Conservation (phyloP, 1,140 invertebrate genomes). For the Dendroctonus valens region DNA sequence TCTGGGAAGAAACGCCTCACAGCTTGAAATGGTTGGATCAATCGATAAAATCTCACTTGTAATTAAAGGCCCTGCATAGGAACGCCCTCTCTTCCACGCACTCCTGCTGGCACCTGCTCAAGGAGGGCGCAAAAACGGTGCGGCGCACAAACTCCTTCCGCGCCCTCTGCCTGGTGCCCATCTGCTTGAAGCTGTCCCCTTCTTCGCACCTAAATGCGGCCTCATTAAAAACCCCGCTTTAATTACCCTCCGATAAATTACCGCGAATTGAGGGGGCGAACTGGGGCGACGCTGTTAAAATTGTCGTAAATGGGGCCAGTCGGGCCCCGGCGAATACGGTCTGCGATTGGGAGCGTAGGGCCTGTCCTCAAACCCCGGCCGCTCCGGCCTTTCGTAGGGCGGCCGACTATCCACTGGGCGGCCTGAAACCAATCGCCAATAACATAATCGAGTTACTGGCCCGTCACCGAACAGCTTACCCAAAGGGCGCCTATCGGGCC, state of each 20-base stretch:
- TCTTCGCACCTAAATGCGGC: conserved; percentile 61
- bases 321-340: conserved; percentile 48
- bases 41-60: conserved; percentile 54
- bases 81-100: conserved; percentile 81
- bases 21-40: too few relatives aligned
- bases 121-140: conserved; percentile 67
- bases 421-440: conserved; percentile 2
- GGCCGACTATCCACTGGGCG: conserved; percentile 34
- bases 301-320: conserved; percentile 47
- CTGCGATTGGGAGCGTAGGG: conserved; percentile 32
- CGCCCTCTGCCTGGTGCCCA: conserved; percentile 71
- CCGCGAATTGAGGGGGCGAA: conserved; percentile 5
- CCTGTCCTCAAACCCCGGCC: conserved; percentile 41
- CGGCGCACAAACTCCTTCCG: conserved; percentile 75
- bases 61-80: conserved; percentile 86
- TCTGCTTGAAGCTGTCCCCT: conserved; percentile 75
- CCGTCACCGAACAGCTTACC: conserved; percentile 1
- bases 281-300: conserved; percentile 33
- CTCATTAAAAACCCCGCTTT: neutral
- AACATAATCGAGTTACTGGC: neutral
- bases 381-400: conserved; percentile 39
- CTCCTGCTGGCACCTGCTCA: conserved; percentile 77
- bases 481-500: conserved; percentile 42
- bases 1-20: too few relatives aligned
- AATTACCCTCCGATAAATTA: neutral